These are phyloP conservation scores for Rhinogobius similis DNA, from an alignment of 2,113 vertebrate genomes.

Conservation along the genomic window DNA sequence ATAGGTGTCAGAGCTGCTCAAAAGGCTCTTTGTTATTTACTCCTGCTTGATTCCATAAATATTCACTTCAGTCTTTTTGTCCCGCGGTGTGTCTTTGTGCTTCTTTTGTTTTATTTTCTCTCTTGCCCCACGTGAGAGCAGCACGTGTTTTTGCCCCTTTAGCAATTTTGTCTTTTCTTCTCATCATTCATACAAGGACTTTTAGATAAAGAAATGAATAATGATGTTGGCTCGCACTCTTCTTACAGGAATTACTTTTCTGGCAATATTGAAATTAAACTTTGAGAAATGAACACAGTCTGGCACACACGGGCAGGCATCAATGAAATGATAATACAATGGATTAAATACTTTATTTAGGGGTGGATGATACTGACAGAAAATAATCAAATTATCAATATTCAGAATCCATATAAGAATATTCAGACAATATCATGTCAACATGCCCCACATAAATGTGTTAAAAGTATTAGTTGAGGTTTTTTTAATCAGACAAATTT, in stretches of 20 bases:
- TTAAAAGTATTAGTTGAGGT: too few species aligned
- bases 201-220: slow-evolving; percentile 39
- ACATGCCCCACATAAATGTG: too few species aligned
- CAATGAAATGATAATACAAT: not conserved
- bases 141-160: slow-evolving; percentile 4
- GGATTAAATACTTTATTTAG: not conserved
- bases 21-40: slow-evolving; percentile 48
- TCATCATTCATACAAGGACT: slow-evolving; percentile 21
- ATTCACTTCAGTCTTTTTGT: slow-evolving; percentile 33
- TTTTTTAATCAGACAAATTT: too few species aligned
- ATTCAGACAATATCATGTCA: too few species aligned
- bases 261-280: slow-evolving; percentile 3
- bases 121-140: slow-evolving; percentile 22
- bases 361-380: too few species aligned
- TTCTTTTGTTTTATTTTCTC: slow-evolving; percentile 50
- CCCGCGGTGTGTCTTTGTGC: slow-evolving; percentile 39
- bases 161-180: slow-evolving; percentile 35
- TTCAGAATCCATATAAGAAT: too few species aligned
- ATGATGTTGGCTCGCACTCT: slow-evolving; percentile 29
- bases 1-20: slow-evolving; percentile 53
- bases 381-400: too few species aligned
- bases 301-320: not conserved
- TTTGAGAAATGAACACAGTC: slow-evolving; percentile 8
- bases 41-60: slow-evolving; percentile 33
- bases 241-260: not conserved